A percentile compares a stretch with the other conserved stretches of the same genome.
Conservation (phyloP, 2,113 vertebrate genomes). For the Otolemur garnettii region DNA sequence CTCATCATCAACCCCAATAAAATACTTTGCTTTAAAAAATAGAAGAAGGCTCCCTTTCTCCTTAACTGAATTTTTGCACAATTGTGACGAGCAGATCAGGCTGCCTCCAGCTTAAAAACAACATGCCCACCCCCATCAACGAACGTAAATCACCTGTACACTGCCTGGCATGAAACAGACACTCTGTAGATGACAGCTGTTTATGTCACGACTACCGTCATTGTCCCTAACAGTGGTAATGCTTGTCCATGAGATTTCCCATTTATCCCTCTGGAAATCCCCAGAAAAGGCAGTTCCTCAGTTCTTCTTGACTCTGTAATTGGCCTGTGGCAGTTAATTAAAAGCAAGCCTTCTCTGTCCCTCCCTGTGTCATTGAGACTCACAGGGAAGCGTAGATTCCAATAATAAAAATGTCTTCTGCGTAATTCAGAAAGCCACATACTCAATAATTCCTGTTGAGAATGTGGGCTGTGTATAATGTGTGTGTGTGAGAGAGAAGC, state of each 20-base stretch:
- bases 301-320: conserved; percentile 42
- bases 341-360: conserved; percentile 41
- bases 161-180: not conserved
- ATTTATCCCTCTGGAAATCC: not conserved
- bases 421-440: conserved; percentile 48
- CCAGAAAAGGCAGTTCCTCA: not conserved
- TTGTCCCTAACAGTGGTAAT: rapidly evolving
- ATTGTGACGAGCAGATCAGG: not conserved
- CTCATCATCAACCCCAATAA: not conserved
- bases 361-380: not conserved
- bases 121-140: not conserved
- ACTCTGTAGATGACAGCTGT: rapidly evolving
- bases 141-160: no score
- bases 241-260: not conserved
- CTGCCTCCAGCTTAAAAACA: not conserved
- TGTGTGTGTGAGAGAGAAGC: not conserved
- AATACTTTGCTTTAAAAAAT: not conserved
- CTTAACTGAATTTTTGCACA: not conserved
- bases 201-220: rapidly evolving
- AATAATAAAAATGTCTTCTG: conserved; percentile 31
- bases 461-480: not conserved
- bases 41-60: not conserved
- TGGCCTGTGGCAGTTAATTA: conserved; percentile 48
- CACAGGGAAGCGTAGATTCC: not conserved
- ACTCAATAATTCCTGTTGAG: not conserved